Conservation (phyloP, 2,113 vertebrate genomes). For the Sus scrofa region DNA sequence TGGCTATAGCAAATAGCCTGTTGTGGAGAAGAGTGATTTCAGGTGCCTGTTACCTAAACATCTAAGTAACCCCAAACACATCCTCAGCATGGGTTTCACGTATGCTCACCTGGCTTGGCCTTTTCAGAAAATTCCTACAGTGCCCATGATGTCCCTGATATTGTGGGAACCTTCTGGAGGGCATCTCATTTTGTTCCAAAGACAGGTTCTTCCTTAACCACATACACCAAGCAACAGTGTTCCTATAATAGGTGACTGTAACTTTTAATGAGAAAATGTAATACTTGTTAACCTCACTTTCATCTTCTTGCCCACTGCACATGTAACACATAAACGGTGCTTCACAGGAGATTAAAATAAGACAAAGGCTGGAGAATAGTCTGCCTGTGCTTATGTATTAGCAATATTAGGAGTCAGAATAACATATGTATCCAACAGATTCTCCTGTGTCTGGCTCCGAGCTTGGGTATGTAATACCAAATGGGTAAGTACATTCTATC, state of each 20-base stretch:
- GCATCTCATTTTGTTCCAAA: neutral
- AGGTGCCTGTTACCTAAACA: neutral
- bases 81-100: neutral
- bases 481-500: neutral
- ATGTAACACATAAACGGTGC: neutral
- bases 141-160: neutral
- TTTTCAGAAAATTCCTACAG: neutral
- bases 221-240: neutral
- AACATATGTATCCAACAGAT: neutral
- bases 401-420: slow-evolving; percentile 1
- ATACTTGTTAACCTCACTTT: neutral
- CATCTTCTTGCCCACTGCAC: neutral
- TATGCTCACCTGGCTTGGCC: neutral
- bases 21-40: neutral
- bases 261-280: slow-evolving; percentile 32
- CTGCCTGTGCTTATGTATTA: slow-evolving; percentile 2
- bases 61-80: neutral
- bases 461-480: neutral
- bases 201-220: neutral
- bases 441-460: neutral
- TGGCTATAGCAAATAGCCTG: neutral
- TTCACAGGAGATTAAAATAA: neutral
- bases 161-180: neutral
- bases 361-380: neutral
- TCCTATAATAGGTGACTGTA: neutral